Base-by-base conservation (phyloP, 2,113 vertebrate species). In the Poeciliopsis retropinna region DNA sequence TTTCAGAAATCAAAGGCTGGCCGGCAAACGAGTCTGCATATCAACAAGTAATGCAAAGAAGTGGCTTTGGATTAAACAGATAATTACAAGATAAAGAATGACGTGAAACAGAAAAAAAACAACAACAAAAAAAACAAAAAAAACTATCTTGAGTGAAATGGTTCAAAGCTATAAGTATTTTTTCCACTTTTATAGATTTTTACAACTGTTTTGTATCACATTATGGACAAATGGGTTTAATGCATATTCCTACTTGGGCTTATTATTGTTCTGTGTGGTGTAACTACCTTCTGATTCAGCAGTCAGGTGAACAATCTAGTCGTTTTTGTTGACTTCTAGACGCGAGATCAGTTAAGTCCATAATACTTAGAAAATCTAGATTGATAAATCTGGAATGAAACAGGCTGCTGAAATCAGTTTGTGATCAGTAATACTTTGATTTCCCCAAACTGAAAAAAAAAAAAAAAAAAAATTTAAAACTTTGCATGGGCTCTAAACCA, bases 1-100 rank as follows among this genome's bases (percentile, higher is more conserved):
- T 75, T 81, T 90, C 69, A 57, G 82, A 80, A 66, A 64, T 54
- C 63, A 73, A 72, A 73, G 34, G 51, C 63, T 51, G 65, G 68
- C 77, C 78, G 73, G 64, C 44, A 64, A 51, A 15, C 14, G 41
- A 61, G 17, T 29, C 71, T 63, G 75, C 41, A 78, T 34, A 69
- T 67, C 22, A 75, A 32, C 32, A 80, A 70, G 31, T 64, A 57
- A 70, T 3, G 74, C n/a, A 67, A 71, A 67, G 39, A 67, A 30
- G 19, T 57, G 5, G 15, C 57, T 64, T 70, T 32, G 30, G 17
- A 69, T 37, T 22, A 63, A 19, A 8, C 29, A 47, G 28, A 34
- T 34, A 27, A 70, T 30, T 63, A 31, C 8, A 29, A n/a, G 25
- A 32, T 27, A 70, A 63, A 0, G 8, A 12, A 25, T 31, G 1